A percentile compares a stretch with the other conserved stretches of the same genome.
Evolutionary conservation across 2,888 invertebrate genomes (phyloP).

Genomic region (Cinara cedri): DNA sequence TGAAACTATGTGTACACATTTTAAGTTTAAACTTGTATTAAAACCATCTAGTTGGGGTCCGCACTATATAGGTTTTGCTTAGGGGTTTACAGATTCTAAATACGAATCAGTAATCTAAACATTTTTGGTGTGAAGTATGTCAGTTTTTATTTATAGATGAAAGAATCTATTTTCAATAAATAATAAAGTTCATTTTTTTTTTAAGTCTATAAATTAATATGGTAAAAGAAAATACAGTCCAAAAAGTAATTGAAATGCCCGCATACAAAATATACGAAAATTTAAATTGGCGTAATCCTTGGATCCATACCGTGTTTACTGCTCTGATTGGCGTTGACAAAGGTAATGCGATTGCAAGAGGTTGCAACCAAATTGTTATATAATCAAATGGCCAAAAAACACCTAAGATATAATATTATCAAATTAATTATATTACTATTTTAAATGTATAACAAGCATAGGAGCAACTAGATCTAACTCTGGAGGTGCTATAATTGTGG

Average conservation of each 20-base stretch:
- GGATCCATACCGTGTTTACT: not conserved
- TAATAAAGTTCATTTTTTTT: slow-evolving; percentile 16
- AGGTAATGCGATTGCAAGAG: not conserved
- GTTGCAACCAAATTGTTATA: not conserved
- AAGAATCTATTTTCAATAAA: not conserved
- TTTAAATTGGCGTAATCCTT: not conserved
- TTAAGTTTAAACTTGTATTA: too few relatives aligned
- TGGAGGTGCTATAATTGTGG: too few relatives aligned
- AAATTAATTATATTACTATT: slow-evolving; percentile 1
- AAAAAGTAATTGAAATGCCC: not conserved
- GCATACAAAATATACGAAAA: not conserved
- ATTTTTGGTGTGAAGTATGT: too few relatives aligned
- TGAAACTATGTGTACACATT: too few relatives aligned
- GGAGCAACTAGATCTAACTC: too few relatives aligned
- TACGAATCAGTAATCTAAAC: too few relatives aligned
- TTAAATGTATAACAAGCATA: too few relatives aligned
- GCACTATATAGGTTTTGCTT: too few relatives aligned
- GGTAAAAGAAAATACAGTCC: slow-evolving; percentile 10
- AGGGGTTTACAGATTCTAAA: too few relatives aligned
- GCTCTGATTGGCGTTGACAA: not conserved
- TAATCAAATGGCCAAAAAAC: slow-evolving; percentile 24
- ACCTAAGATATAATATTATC: slow-evolving; percentile 36
- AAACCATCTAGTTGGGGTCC: too few relatives aligned
- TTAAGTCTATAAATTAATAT: not conserved
- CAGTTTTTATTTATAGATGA: too few relatives aligned